Base-by-base conservation (phyloP, 1,140 invertebrate species). In the Heliothis subflexa region DNA sequence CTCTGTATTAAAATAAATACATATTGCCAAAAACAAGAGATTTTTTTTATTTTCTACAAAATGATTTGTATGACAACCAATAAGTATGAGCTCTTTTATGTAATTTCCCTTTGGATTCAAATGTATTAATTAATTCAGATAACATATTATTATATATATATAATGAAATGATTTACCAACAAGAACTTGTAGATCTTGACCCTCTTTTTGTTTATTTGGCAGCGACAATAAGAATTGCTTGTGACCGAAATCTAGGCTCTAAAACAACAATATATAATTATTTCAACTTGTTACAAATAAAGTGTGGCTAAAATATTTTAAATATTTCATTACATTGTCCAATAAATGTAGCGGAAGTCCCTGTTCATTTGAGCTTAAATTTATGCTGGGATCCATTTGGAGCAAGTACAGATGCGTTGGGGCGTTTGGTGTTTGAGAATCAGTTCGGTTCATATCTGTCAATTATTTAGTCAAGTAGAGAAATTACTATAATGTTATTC, bases 281-380 rank as follows among this genome's bases (percentile, higher is more conserved):
- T 18, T 54, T 16, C 33, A 40, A 40, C 7, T 7, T 40, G 33
- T 40, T 9, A 40, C 33, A 40, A 40, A 40, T 40, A 40, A 9
- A 40, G 5, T 40, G 4, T 9, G 33, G 33, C 3, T 40, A 40
- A 40, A 40, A 5, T 40, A 40, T 40, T 33, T 40, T 0, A 40
- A 9, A 55, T 28, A 12, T 21, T 21, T 47, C 47, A 9, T 80
- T 71, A 80, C 78, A 76, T 80, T 70, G 33, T 75, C 52, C 47
- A 80, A 64, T 45, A 80, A 33, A 16, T 80, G 62, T 3, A 80
- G 54, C 10, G 78, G 78, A 10, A 79, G 40, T 18, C 62, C 33
- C 68, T 80, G 73, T 62, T 61, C 45, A 62, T 64, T 61, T 33
- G n/a, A 47, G 33, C 59, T 75, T 52, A 64, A 62, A 33, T 64